Evolutionary conservation across 2,888 invertebrate species (phyloP).

Genomic region (Anticlea derivata): DNA sequence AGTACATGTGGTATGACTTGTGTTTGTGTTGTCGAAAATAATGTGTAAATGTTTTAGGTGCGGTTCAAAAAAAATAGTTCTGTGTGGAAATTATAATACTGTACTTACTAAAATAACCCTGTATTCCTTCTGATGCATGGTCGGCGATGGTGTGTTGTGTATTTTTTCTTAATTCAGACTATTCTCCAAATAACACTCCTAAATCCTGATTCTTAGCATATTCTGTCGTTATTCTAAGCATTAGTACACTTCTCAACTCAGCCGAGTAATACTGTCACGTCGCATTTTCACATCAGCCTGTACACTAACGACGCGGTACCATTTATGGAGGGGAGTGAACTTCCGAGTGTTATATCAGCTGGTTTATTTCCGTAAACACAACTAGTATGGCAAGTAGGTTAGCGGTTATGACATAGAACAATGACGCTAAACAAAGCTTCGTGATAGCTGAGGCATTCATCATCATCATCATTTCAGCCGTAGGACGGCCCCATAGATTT

Average conservation of each 20-base stretch:
- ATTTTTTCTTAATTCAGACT: too few relatives aligned
- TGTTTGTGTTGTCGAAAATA: slow-evolving; percentile 22
- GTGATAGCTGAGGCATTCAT: too few relatives aligned
- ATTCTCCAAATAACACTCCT: too few relatives aligned
- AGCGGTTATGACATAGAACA: slow-evolving; percentile 12
- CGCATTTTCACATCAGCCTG: slow-evolving; percentile 54
- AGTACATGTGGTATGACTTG: slow-evolving; percentile 55
- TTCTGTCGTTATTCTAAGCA: neutral
- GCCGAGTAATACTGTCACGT: slow-evolving; percentile 42
- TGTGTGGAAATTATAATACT: slow-evolving; percentile 8
- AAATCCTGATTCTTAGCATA: too few relatives aligned
- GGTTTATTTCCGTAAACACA: slow-evolving; percentile 53
- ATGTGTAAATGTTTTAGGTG: too few relatives aligned
- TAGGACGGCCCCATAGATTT: too few relatives aligned
- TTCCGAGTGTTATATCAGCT: slow-evolving; percentile 52
- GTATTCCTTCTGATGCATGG: too few relatives aligned
- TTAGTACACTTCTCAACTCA: slow-evolving; percentile 41
- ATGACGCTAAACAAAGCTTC: neutral
- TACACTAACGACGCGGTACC: slow-evolving; percentile 38
- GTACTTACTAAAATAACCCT: too few relatives aligned
- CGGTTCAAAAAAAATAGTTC: too few relatives aligned
- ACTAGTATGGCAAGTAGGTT: slow-evolving; percentile 4
- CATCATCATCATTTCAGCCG: too few relatives aligned
- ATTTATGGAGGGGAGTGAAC: slow-evolving; percentile 34
- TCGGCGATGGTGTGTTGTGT: too few relatives aligned